These are phyloP conservation scores for Leptestheria dahalacensis DNA, from an alignment of 1,140 invertebrate species.

Conservation along the genomic window DNA sequence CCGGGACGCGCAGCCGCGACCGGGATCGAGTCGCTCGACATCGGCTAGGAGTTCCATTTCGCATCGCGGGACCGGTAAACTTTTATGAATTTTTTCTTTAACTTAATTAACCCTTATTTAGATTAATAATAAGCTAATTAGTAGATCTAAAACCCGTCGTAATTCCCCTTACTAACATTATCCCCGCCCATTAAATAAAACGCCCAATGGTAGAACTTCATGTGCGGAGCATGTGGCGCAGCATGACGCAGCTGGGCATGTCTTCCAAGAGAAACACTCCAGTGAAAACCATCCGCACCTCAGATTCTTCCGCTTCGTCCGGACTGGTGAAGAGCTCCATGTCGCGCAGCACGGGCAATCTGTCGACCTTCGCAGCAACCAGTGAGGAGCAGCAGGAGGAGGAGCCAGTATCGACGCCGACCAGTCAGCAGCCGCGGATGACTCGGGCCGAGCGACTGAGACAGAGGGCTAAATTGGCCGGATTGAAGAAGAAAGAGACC, in stretches of 20 bases:
- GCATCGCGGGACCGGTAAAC: background rate
- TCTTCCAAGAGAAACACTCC: constrained; percentile 1
- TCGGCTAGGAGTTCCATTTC: constrained; percentile 4
- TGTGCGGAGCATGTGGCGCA: background rate
- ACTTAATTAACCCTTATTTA: background rate
- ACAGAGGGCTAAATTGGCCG: constrained; percentile 30
- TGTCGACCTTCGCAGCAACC: constrained; percentile 39
- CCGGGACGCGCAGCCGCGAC: constrained; percentile 38
- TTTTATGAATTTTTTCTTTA: no score
- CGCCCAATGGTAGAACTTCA: background rate
- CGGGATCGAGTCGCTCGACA: constrained; percentile 26
- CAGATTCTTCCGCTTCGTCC: background rate
- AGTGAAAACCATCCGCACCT: background rate
- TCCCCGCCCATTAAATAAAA: no score
- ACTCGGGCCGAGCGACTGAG: constrained; percentile 38
- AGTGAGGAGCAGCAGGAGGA: no score
- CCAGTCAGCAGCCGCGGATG: constrained; percentile 31
- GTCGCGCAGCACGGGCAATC: constrained; percentile 22
- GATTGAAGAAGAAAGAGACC: constrained; percentile 20
- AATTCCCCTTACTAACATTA: no score
- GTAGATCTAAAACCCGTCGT: no score
- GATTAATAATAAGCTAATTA: background rate
- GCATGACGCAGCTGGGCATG: constrained; percentile 3
- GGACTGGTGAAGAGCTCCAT: background rate
- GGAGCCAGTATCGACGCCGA: constrained; percentile 27